A percentile compares a stretch with the other conserved stretches of the same genome.
phyloP scores from a whole-genome alignment of 1,140 invertebrate species.

The Heliconius congener region DNA sequence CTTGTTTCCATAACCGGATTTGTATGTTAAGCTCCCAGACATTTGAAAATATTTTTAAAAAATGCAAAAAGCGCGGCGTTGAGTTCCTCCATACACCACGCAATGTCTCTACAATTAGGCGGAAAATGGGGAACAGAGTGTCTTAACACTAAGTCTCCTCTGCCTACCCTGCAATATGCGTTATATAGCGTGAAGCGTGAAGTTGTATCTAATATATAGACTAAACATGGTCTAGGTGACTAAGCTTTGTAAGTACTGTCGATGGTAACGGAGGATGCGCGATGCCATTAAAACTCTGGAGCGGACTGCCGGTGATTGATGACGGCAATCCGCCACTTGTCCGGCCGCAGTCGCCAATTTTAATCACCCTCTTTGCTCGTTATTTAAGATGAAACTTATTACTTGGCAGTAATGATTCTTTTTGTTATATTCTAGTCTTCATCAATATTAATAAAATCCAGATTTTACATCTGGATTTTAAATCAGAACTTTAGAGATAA shows the following conservation, averaged over 20 bases:
- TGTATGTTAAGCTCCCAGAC: no score
- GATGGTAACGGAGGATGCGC: conserved; percentile 39
- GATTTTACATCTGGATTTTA: neutral
- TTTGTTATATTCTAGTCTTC: neutral
- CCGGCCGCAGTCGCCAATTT: conserved; percentile 38
- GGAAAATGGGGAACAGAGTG: no score
- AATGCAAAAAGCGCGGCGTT: no score
- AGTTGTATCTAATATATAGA: neutral
- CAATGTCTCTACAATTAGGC: no score
- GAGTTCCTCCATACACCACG: no score
- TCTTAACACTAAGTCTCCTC: no score
- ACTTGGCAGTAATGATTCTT: neutral
- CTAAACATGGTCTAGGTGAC: neutral
- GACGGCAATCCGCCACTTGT: conserved; percentile 67
- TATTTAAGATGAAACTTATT: conserved; percentile 22
- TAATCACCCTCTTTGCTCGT: conserved; percentile 27
- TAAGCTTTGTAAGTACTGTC: conserved; percentile 33
- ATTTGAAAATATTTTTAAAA: neutral
- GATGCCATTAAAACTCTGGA: conserved; percentile 56
- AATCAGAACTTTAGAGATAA: no score
- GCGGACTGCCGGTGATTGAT: conserved; percentile 61
- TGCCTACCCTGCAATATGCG: no score
- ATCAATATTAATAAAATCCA: neutral
- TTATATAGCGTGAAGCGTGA: no score
- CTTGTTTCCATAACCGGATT: neutral